Evolutionary conservation across 2,797 vertebrate genomes (phyloP), one percentile per base, ranked within the genome.

Genomic region (Danio jaintianensis): DNA sequence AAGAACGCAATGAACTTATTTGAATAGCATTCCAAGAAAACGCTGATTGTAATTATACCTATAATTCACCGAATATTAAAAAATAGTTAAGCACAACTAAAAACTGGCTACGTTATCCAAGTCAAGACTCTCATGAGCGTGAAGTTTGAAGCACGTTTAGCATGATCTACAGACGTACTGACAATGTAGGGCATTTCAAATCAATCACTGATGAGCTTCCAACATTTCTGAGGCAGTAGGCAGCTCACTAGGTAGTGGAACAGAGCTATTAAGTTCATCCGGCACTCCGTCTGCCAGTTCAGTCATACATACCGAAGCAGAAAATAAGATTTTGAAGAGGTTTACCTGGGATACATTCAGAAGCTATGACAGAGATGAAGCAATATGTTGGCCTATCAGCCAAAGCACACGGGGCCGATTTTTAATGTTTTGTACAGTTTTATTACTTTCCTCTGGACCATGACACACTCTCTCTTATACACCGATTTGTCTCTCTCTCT

Each of bases 381-480:
- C 68, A 55, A 47, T 45, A 73, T 16, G 58, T 72, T 47, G 15
- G 10, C 48, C 1, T 43, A 78, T 70, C 18, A 70, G 56, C 76
- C 78, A 72, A 80, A 63, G 78, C 69, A 55, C 69, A 73, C 36
- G 6, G 38, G 56, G 18, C 18, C 15, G 2, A 62, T 80, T 56
- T 47, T 38, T n/a, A 43, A 79, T 29, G 56, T 79, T 71, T 69
- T 61, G 48, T 79, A 45, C 38, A 53, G 47, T 79, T 79, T 79
- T 80, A 73, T 73, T 72, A 45, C 78, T 80, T 72, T 80, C 59
- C 40, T 55, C 59, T 79, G 69, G 70, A 58, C 67, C 74, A 78
- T 50, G 22, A 53, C 20, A 62, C 5, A 45, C 62, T 48, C 70
- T 83, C 56, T 75, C 29, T 29, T 36, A 18, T 48, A 68, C 67